Evolutionary conservation across 2,797 vertebrate genomes (phyloP).

Genomic region (Lindbergichthys nudifrons): DNA sequence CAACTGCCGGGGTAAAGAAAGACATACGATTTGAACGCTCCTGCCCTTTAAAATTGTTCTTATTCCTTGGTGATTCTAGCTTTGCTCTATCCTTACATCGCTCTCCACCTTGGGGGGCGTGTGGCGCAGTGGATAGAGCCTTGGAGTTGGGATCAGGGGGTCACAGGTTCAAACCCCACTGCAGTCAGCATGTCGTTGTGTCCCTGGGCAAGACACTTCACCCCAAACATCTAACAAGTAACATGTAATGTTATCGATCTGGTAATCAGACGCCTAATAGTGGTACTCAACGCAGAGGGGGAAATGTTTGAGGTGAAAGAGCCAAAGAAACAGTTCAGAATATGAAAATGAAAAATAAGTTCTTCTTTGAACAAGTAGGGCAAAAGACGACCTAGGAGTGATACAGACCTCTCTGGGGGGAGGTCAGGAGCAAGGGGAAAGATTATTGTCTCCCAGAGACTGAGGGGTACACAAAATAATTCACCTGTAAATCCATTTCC

Average conservation of each 20-base stretch:
- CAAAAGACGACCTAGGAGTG: constrained; percentile 47
- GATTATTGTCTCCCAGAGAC: constrained; percentile 71
- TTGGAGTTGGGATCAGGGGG: too few species aligned
- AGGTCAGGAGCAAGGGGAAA: constrained; percentile 7
- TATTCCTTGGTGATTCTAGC: constrained; percentile 40
- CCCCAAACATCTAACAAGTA: too few species aligned
- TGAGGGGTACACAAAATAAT: constrained; percentile 73
- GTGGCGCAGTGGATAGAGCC: too few species aligned
- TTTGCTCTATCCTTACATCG: constrained; percentile 59
- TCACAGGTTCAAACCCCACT: too few species aligned
- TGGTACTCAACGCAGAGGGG: constrained; percentile 46
- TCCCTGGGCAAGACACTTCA: too few species aligned
- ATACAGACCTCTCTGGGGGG: constrained; percentile 16
- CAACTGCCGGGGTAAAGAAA: constrained; percentile 38
- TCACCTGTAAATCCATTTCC: constrained; percentile 85
- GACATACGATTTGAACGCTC: constrained; percentile 44
- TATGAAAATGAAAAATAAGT: constrained; percentile 77
- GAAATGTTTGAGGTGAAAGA: constrained; percentile 51
- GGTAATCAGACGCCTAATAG: constrained; percentile 69
- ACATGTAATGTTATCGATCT: too few species aligned
- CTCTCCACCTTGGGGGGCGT: constrained; percentile 62
- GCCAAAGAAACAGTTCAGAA: constrained; percentile 56
- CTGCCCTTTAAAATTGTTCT: constrained; percentile 56
- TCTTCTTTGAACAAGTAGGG: constrained; percentile 35
- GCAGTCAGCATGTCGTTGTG: too few species aligned